Conservation (phyloP, 2,113 vertebrate genomes). For the Cisticola juncidis region DNA sequence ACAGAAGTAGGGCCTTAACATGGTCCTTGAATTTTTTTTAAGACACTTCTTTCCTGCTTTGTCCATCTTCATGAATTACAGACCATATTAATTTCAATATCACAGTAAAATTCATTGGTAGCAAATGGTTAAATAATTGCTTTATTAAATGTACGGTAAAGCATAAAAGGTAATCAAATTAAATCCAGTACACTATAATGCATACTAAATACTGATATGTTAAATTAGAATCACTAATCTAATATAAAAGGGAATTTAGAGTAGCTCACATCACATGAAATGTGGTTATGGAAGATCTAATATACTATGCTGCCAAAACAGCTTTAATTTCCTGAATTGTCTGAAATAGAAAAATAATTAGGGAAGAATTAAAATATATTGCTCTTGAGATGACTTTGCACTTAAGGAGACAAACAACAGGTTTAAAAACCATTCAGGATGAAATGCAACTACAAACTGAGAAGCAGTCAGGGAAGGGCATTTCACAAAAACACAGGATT, state of each 20-base stretch:
- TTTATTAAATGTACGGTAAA: constrained; percentile 53
- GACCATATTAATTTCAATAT: background rate
- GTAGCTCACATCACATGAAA: constrained; percentile 44
- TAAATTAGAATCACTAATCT: constrained; percentile 56
- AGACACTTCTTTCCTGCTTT: background rate
- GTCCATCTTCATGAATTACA: background rate
- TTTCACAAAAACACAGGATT: background rate
- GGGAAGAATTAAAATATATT: constrained; percentile 52
- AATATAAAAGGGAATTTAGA: constrained; percentile 43
- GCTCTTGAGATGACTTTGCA: constrained; percentile 62
- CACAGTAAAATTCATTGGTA: background rate
- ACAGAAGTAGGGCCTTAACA: background rate
- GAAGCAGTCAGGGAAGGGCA: background rate
- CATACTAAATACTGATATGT: constrained; percentile 44
- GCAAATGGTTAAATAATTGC: constrained; percentile 50
- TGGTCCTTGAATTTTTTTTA: background rate
- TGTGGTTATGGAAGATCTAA: constrained; percentile 58
- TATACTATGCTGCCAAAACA: constrained; percentile 52
- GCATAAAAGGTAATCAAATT: constrained; percentile 46
- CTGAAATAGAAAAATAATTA: constrained; percentile 61
- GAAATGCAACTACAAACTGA: background rate
- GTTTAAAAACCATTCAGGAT: background rate
- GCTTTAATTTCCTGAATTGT: constrained; percentile 48
- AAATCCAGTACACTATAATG: constrained; percentile 41
- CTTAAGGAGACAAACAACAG: background rate